These are phyloP conservation scores for Ceryle rudis DNA, from an alignment of 2,797 vertebrate genomes.

Conservation along the genomic window DNA sequence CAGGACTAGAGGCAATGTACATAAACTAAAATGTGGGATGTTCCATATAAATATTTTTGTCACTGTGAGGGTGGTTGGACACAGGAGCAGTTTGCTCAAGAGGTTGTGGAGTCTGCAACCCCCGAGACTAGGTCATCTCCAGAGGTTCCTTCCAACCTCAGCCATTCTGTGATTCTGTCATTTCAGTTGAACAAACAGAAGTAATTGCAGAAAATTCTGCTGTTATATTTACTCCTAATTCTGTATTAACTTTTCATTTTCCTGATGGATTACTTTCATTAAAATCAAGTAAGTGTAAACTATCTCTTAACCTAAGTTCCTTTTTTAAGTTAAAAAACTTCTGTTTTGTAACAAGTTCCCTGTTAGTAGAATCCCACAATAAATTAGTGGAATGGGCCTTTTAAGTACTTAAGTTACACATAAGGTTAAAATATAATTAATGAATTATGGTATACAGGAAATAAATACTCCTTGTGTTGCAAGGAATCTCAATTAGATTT, in stretches of 20 bases:
- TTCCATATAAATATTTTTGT: neutral
- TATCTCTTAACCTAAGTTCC: neutral
- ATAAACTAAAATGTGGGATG: neutral
- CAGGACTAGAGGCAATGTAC: neutral
- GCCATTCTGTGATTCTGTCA: neutral
- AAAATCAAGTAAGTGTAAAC: neutral
- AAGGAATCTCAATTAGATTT: constrained; percentile 72
- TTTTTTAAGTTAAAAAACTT: constrained; percentile 14
- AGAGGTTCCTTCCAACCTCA: neutral
- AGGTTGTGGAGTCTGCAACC: neutral
- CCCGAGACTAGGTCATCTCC: neutral
- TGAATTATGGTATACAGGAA: constrained; percentile 52
- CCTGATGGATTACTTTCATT: neutral
- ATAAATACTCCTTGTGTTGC: constrained; percentile 69
- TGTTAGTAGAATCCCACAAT: neutral
- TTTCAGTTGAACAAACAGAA: neutral
- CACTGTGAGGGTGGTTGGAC: neutral
- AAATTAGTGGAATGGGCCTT: constrained; percentile 33
- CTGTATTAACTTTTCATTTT: neutral
- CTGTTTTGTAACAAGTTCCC: neutral
- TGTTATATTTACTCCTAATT: neutral
- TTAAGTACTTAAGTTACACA: neutral
- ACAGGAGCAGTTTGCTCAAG: neutral
- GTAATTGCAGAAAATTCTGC: neutral
- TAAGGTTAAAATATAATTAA: constrained; percentile 16